Evolutionary conservation across 2,113 vertebrate species (phyloP).

Genomic region (Phainopepla nitens): DNA sequence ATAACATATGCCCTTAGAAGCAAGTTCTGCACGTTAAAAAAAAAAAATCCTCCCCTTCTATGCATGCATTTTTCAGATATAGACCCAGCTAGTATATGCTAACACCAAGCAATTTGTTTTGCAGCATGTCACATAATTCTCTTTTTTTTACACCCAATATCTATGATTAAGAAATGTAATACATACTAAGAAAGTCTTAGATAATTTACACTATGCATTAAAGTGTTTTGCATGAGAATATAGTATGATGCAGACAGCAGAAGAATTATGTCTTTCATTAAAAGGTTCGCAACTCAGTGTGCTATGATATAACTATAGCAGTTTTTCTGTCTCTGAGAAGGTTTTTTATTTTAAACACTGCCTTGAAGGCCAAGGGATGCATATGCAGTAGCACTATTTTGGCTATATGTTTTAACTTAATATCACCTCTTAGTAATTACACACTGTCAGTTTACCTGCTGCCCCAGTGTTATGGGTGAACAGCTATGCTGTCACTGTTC

Average conservation of each 20-base stretch:
- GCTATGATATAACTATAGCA: slow-evolving; percentile 71
- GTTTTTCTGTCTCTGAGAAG: slow-evolving; percentile 75
- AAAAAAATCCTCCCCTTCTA: background rate
- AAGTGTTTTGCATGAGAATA: slow-evolving; percentile 81
- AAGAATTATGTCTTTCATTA: slow-evolving; percentile 82
- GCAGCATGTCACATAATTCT: slow-evolving; percentile 58
- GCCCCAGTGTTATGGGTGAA: slow-evolving; percentile 72
- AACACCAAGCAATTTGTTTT: slow-evolving; percentile 47
- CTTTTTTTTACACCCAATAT: slow-evolving; percentile 58
- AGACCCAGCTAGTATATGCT: slow-evolving; percentile 44
- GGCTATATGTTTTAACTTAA: slow-evolving; percentile 71
- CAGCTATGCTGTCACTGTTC: slow-evolving; percentile 51
- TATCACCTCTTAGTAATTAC: slow-evolving; percentile 68
- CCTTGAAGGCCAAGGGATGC: slow-evolving; percentile 64
- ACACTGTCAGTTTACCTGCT: slow-evolving; percentile 68
- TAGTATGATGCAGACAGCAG: slow-evolving; percentile 70
- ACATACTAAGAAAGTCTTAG: slow-evolving; percentile 72
- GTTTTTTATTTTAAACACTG: slow-evolving; percentile 73
- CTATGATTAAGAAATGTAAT: slow-evolving; percentile 77
- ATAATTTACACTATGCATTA: slow-evolving; percentile 75
- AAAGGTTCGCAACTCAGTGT: slow-evolving; percentile 75
- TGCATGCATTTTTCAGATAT: slow-evolving; percentile 22
- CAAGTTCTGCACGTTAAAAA: background rate
- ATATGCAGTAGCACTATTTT: slow-evolving; percentile 48
- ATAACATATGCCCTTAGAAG: slow-evolving; percentile 19